phyloP scores from a whole-genome alignment of 64 coral and sea anemone species.

The Stylophora pistillata region DNA sequence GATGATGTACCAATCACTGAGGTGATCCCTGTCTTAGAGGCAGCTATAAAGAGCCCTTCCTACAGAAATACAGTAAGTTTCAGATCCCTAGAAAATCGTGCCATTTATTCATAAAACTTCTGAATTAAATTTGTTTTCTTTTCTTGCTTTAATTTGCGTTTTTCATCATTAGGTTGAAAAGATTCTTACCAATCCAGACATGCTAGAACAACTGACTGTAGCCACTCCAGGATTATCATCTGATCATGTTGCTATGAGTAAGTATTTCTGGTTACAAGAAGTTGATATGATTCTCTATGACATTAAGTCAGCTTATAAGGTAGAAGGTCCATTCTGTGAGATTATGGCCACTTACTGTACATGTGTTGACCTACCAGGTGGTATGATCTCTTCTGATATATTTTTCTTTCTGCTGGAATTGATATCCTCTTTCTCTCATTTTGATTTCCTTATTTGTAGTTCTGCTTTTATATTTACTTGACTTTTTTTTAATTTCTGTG shows the following conservation, averaged over 20 bases:
- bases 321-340: too few species aligned
- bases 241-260: slow-evolving; percentile 84
- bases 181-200: slow-evolving; percentile 84
- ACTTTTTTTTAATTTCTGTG: too few species aligned
- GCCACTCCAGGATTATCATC: slow-evolving; percentile 80
- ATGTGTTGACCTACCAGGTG: too few species aligned
- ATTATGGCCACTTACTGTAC: too few species aligned
- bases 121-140: too few species aligned
- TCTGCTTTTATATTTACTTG: too few species aligned
- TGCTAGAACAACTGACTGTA: slow-evolving; percentile 87
- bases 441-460: too few species aligned
- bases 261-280: slow-evolving; percentile 12
- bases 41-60: slow-evolving; percentile 68
- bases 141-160: neutral
- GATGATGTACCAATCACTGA: slow-evolving; percentile 67
- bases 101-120: neutral
- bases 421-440: too few species aligned
- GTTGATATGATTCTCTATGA: neutral
- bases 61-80: slow-evolving; percentile 84
- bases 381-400: neutral
- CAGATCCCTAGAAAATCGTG: neutral
- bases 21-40: slow-evolving; percentile 78
- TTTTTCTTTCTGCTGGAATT: neutral
- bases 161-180: slow-evolving; percentile 58
- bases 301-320: too few species aligned